phyloP scores from a whole-genome alignment of 2,113 vertebrate genomes.

The Ciconia stormi region DNA sequence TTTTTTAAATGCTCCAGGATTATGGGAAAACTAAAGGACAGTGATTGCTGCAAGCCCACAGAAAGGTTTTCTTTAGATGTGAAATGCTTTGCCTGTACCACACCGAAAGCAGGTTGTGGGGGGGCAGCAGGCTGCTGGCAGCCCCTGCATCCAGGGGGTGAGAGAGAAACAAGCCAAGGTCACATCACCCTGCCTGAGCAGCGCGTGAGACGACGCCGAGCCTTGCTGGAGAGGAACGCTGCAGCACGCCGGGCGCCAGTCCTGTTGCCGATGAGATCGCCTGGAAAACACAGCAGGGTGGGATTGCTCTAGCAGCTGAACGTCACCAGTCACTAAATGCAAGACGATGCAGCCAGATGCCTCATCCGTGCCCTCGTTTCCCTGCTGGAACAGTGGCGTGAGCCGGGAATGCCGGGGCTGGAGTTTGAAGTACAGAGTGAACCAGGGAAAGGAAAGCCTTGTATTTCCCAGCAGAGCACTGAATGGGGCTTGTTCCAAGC shows the following conservation, averaged over 20 bases:
- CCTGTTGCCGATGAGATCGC: fast-evolving
- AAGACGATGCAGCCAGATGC: not conserved
- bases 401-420: fast-evolving
- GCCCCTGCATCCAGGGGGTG: not conserved
- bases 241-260: not conserved
- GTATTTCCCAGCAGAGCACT: not conserved
- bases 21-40: not conserved
- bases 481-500: not conserved
- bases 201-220: fast-evolving
- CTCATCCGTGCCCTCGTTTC: fast-evolving
- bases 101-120: not conserved
- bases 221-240: not conserved
- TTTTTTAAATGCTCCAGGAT: not conserved
- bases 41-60: not conserved
- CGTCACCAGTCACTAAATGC: not conserved
- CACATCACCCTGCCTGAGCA: not conserved
- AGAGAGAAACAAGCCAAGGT: not conserved
- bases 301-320: not conserved
- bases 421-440: not conserved
- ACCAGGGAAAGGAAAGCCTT: not conserved
- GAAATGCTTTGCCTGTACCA: not conserved
- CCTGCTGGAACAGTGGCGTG: not conserved
- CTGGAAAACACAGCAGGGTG: not conserved
- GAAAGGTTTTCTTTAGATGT: not conserved
- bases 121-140: not conserved